Evolutionary conservation across 2,797 vertebrate species (phyloP), one percentile per base, ranked within the genome.

Genomic region (Danio choprae): DNA sequence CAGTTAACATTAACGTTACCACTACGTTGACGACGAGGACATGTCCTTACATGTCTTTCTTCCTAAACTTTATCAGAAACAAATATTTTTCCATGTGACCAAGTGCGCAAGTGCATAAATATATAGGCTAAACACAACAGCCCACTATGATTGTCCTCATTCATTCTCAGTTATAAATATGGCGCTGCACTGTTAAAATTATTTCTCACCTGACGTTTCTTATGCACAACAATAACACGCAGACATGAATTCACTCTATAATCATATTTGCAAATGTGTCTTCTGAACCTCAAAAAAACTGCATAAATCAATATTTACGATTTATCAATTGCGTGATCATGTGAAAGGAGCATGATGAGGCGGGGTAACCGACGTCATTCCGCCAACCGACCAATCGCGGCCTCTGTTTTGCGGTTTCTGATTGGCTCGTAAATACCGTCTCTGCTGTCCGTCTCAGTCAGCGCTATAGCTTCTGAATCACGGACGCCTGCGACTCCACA

Each of bases 331-430:
- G 81, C 51, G 0, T 48, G 89, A 87, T 83, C 93, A 94, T 87
- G 93, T 90, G 92, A 91, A 91, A 88, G 22, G 71, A 83, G 91
- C 92, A 80, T 93, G 93, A 89, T 89, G 84, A 86, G 90, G 92
- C 84, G 89, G 89, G 2, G 9, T 0, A 0, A 0, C 5, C 81
- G 85, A 90, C 89, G 92, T 90, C 77, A n/a, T 0, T 0, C 0
- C 0, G 0, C 6, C 0, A 4, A 1, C 6, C 6, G 83, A 44
- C 94, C 93, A 94, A 94, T 93, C 6, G 83, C 74, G 40, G 81
- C 69, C 74, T 64, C 41, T 60, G 84, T 87, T 87, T 81, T 55
- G 69, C 83, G 88, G 86, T 85, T 89, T 89, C 89, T 89, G 90
- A 77, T 86, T 80, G 75, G 89, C 89, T 91, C 84, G 90, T 92